These are phyloP conservation scores for Margarornis squamiger DNA, from an alignment of 2,797 vertebrate genomes.

Conservation along the genomic window DNA sequence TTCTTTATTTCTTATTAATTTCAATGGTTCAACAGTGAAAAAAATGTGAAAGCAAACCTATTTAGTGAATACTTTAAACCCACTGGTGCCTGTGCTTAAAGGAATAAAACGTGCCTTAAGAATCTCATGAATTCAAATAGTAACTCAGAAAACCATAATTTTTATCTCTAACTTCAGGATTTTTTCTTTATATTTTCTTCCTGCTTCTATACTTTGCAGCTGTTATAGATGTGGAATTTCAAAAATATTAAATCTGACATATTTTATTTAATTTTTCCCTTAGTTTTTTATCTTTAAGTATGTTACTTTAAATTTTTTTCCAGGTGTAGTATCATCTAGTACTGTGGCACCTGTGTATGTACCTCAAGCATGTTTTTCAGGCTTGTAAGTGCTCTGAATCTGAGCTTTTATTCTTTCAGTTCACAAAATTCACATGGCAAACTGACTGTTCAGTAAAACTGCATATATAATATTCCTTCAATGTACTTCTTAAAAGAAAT, in stretches of 20 bases:
- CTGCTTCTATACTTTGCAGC: neutral
- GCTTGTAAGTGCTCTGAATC: neutral
- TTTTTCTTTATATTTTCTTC: neutral
- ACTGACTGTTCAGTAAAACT: neutral
- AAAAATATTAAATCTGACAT: neutral
- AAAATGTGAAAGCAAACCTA: neutral
- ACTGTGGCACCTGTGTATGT: neutral
- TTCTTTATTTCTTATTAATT: neutral
- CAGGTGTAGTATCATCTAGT: neutral
- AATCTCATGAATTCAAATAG: neutral
- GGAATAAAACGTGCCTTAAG: neutral
- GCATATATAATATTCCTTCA: neutral
- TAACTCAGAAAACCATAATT: neutral
- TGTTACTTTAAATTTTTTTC: neutral
- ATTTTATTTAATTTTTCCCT: neutral
- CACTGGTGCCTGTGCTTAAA: neutral
- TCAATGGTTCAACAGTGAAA: neutral
- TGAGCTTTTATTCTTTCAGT: neutral
- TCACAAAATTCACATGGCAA: neutral
- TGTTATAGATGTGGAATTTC: neutral
- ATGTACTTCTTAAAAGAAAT: conserved; percentile 47
- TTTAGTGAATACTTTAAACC: neutral
- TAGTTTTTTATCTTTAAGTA: neutral
- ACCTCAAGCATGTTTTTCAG: neutral
- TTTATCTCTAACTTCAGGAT: neutral